These are phyloP conservation scores for Magallana ariakensis DNA, from an alignment of 1,140 invertebrate species.

Conservation along the genomic window DNA sequence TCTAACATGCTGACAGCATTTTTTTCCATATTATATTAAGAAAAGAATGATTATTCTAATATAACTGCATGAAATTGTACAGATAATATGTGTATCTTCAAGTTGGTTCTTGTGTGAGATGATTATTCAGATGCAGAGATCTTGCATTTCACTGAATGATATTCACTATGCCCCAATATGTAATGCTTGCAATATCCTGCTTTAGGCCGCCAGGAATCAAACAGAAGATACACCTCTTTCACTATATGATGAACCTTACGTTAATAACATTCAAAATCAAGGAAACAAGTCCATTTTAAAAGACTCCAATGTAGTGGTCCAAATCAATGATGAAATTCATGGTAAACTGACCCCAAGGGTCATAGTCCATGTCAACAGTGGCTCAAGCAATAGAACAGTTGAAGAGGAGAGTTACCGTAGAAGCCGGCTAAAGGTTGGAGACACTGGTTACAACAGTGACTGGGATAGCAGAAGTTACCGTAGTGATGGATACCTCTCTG, in stretches of 20 bases:
- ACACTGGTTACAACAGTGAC: conserved; percentile 30
- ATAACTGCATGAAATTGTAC: conserved; percentile 23
- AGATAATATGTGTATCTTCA: background rate
- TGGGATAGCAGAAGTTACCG: conserved; percentile 1
- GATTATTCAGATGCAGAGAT: background rate
- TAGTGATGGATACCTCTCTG: conserved; percentile 8
- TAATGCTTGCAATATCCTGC: conserved; percentile 31
- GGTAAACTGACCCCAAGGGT: conserved; percentile 38
- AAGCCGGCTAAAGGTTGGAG: conserved; percentile 3
- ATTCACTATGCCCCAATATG: background rate
- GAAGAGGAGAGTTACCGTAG: conserved; percentile 9
- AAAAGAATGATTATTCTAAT: background rate
- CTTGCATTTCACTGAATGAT: background rate
- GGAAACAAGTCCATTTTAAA: conserved; percentile 7
- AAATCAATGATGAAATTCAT: conserved; percentile 42
- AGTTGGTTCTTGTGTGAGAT: background rate
- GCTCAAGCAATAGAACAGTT: conserved; percentile 8
- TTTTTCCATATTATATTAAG: no score
- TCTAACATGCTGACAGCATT: no score
- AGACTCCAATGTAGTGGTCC: conserved; percentile 33
- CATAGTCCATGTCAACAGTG: conserved; percentile 22
- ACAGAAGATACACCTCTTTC: conserved; percentile 16
- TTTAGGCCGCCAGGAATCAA: conserved; percentile 12
- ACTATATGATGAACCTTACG: conserved; percentile 5
- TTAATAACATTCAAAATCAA: background rate